Conservation (phyloP, 2,113 vertebrate species). For the Hemicordylus capensis region DNA sequence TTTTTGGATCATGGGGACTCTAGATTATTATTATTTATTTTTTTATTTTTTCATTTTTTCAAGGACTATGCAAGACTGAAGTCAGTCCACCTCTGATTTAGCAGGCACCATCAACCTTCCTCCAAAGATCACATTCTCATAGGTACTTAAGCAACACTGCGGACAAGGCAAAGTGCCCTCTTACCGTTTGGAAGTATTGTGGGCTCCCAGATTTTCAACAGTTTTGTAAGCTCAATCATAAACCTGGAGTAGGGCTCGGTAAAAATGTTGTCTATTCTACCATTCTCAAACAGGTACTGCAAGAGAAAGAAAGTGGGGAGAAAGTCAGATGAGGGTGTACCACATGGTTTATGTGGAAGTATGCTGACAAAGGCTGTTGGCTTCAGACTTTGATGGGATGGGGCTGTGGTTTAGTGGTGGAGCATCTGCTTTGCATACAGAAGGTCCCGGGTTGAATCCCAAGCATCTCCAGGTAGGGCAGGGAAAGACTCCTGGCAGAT, state of each 20-base stretch:
- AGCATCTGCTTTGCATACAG: too few species aligned
- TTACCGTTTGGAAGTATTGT: slow-evolving; percentile 90
- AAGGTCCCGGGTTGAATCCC: too few species aligned
- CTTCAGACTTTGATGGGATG: slow-evolving; percentile 42
- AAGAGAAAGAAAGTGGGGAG: slow-evolving; percentile 65
- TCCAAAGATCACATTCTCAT: neutral
- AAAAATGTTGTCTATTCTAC: slow-evolving; percentile 98
- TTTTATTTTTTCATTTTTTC: too few species aligned
- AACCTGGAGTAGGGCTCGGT: slow-evolving; percentile 96
- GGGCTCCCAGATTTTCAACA: slow-evolving; percentile 90
- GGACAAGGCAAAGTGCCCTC: slow-evolving; percentile 47
- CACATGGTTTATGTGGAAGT: slow-evolving; percentile 49
- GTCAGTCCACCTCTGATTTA: neutral
- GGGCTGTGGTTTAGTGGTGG: too few species aligned
- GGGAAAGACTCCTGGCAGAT: too few species aligned
- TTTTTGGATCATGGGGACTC: neutral
- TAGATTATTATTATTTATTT: neutral
- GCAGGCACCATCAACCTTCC: neutral
- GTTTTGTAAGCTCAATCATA: slow-evolving; percentile 89
- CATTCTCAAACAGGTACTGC: slow-evolving; percentile 96
- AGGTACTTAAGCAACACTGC: slow-evolving; percentile 34
- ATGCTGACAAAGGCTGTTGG: slow-evolving; percentile 27
- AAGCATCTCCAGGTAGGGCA: too few species aligned
- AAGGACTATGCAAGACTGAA: neutral
- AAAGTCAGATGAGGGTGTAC: slow-evolving; percentile 9